These are phyloP conservation scores for Pseudotriccus pelzelni DNA, from an alignment of 2,797 vertebrate species.

Conservation along the genomic window DNA sequence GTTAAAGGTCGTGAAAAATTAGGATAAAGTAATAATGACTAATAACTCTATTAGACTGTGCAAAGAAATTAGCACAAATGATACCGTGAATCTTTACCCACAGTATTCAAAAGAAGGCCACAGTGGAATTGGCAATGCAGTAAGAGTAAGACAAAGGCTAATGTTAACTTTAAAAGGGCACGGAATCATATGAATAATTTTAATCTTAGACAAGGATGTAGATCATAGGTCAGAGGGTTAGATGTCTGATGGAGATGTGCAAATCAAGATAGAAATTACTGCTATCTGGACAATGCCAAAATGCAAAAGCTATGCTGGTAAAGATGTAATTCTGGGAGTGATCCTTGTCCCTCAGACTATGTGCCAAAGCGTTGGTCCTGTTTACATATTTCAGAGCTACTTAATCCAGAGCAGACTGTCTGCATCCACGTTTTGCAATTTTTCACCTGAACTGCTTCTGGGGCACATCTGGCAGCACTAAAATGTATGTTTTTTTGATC, in stretches of 20 bases:
- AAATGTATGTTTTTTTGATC: fast-evolving
- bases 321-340: background rate
- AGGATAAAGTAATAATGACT: background rate
- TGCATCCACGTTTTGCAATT: background rate
- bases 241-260: background rate
- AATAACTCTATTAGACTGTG: background rate
- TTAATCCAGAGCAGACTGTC: background rate
- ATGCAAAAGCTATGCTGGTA: background rate
- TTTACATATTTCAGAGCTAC: background rate
- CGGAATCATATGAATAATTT: background rate
- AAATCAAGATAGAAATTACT: background rate
- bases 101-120: background rate
- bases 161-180: background rate
- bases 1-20: background rate
- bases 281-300: background rate
- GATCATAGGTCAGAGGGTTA: background rate
- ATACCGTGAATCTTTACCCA: background rate
- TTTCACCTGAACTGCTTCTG: background rate
- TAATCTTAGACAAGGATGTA: background rate
- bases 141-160: background rate
- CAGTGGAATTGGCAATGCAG: background rate
- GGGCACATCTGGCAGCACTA: background rate
- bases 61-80: background rate
- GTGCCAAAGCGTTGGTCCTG: background rate
- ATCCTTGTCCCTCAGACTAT: background rate